phyloP scores from a whole-genome alignment of 92 coral and sea anemone species.

The Porites lobata region DNA sequence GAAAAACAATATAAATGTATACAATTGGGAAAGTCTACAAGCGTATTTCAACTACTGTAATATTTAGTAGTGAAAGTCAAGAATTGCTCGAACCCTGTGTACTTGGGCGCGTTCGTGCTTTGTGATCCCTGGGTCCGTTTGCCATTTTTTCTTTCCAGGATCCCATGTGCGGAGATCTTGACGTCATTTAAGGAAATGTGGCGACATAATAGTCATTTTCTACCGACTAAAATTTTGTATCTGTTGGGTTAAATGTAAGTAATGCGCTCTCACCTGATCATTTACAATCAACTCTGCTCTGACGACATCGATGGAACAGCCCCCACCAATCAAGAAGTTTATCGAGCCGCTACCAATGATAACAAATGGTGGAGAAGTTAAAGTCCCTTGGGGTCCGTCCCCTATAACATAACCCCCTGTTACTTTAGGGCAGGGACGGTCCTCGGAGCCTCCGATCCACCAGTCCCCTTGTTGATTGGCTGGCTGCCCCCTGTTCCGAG shows the following conservation, averaged over 20 bases:
- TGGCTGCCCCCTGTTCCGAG: not conserved
- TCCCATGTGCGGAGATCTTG: no score
- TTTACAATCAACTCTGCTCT: conserved; percentile 68
- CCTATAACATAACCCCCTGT: not conserved
- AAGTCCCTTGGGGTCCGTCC: not conserved
- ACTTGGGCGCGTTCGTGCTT: no score
- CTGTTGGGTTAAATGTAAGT: not conserved
- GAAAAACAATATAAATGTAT: not conserved
- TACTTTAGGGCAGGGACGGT: not conserved
- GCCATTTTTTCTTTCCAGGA: no score
- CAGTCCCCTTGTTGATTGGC: not conserved
- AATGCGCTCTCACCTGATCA: not conserved
- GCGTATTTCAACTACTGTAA: no score
- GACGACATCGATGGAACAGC: conserved; percentile 47
- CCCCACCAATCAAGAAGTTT: conserved; percentile 70
- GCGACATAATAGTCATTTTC: no score
- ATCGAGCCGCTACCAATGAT: conserved; percentile 26
- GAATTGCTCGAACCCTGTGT: no score
- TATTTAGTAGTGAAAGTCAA: no score
- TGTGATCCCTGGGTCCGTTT: no score
- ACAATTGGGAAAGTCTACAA: no score
- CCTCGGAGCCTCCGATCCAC: not conserved
- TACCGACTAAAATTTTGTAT: no score
- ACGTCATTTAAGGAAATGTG: no score
- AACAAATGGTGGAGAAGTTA: not conserved